These are phyloP conservation scores for Steromphala cineraria DNA, from an alignment of 2,888 invertebrate genomes.

Conservation along the genomic window DNA sequence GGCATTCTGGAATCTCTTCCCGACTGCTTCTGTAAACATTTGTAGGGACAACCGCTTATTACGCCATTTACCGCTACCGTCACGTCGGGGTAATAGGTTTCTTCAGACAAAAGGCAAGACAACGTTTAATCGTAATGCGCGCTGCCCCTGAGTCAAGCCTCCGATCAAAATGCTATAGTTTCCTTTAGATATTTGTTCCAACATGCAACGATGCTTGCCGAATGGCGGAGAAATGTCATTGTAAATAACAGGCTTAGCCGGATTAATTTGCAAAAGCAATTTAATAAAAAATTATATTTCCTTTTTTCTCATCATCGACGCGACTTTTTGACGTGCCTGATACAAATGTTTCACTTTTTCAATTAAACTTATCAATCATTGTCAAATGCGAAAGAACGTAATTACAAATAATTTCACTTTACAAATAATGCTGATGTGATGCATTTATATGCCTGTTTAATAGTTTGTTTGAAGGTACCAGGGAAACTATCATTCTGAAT, in stretches of 20 bases:
- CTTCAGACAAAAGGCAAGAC: neutral
- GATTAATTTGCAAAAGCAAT: slow-evolving; percentile 10
- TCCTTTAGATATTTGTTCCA: neutral
- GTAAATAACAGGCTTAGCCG: neutral
- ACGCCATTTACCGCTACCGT: neutral
- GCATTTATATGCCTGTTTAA: too few relatives aligned
- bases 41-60: neutral
- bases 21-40: neutral
- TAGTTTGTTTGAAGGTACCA: too few relatives aligned
- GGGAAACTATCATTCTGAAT: too few relatives aligned
- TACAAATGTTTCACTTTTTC: too few relatives aligned
- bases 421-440: too few relatives aligned
- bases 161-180: neutral
- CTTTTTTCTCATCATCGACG: too few relatives aligned
- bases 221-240: neutral
- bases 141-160: neutral
- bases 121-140: neutral
- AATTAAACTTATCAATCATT: too few relatives aligned
- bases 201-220: neutral
- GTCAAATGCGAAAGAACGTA: too few relatives aligned
- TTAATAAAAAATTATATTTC: neutral
- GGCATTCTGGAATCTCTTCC: neutral
- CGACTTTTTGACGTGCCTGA: too few relatives aligned
- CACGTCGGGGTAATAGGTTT: neutral
- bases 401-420: too few relatives aligned